A percentile compares a stretch with the other conserved stretches of the same genome.
Evolutionary conservation across 2,797 vertebrate species (phyloP).

Genomic region (Malacoctenus gilli): DNA sequence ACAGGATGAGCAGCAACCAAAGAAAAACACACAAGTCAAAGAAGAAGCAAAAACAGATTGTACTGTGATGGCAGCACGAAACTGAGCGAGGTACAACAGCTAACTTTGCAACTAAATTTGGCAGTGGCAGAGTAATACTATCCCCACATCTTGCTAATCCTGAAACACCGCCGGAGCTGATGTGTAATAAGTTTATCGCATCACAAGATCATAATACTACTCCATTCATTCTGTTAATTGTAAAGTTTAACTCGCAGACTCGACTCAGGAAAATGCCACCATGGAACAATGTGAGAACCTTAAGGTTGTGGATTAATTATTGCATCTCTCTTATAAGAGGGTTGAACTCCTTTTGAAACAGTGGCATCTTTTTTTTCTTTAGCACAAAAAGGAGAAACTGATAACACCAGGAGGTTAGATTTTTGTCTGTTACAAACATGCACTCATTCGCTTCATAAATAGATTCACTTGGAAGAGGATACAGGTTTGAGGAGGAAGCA

Average conservation of each 20-base stretch:
- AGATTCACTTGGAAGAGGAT: conserved; percentile 85
- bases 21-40: conserved; percentile 12
- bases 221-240: conserved; percentile 65
- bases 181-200: conserved; percentile 52
- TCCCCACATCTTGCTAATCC: conserved; percentile 65
- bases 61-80: conserved; percentile 47
- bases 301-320: conserved; percentile 86
- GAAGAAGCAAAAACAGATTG: conserved; percentile 23
- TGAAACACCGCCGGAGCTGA: conserved; percentile 60
- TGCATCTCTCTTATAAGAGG: conserved; percentile 83
- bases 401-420: conserved; percentile 79
- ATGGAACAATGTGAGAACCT: conserved; percentile 71
- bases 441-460: conserved; percentile 85
- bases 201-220: conserved; percentile 69
- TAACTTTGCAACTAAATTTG: conserved; percentile 75
- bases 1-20: conserved; percentile 24
- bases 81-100: conserved; percentile 53
- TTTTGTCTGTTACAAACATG: conserved; percentile 85
- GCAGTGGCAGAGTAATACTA: conserved; percentile 78
- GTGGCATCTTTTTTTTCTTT: conserved; percentile 66
- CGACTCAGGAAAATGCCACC: conserved; percentile 59
- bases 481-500: conserved; percentile 86
- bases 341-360: conserved; percentile 73
- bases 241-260: conserved; percentile 65
- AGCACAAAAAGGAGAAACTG: conserved; percentile 73